Evolutionary conservation across 2,888 invertebrate genomes (phyloP), one percentile per base, ranked within the genome.

Genomic region (Chaetogeoica ovagalla): DNA sequence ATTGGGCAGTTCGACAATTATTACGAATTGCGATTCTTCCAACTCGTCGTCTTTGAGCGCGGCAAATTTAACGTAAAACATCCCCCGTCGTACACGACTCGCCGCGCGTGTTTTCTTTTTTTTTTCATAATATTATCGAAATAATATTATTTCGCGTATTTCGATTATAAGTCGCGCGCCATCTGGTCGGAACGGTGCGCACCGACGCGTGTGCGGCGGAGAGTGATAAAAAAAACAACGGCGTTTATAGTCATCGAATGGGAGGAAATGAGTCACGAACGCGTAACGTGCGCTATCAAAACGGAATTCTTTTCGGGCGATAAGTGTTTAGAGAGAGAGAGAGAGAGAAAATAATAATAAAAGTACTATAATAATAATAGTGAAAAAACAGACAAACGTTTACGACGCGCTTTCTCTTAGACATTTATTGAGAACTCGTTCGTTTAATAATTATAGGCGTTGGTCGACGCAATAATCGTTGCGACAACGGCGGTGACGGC

Each of bases 281-380:
- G 48, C 48, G 48, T 48, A 11, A 48, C 66, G n/a, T n/a, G n/a
- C n/a, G 75, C 68, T 76, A 76, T 76, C 75, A 68, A 59, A 17
- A 43, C 59, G 66, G 75, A 68, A 76, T 76, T 76, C 59, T 76
- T 76, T 30, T 2, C 30, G 30, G 43, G 15, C 75, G 75, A 76
- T 68, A 76, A 76, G 48, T 11, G 48, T 9, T 43, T 0, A 48
- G 48, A 3, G 48, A 13, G 48, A 48, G 15, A 13, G 15, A 48
- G 15, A 13, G 15, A 13, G 48, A 3, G 48, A 3, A 3, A 11
- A 13, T 1, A 13, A 30, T 17, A 23, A n/a, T n/a, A n/a, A n/a
- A n/a, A n/a, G 13, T n/a, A 70, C n/a, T n/a, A 17, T 15, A 30
- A 60, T 43, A 23, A 21, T 4, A 30, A 69, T n/a, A 48, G 30